Evolutionary conservation across 2,888 invertebrate genomes (phyloP).

Genomic region (Rotaria sp.): DNA sequence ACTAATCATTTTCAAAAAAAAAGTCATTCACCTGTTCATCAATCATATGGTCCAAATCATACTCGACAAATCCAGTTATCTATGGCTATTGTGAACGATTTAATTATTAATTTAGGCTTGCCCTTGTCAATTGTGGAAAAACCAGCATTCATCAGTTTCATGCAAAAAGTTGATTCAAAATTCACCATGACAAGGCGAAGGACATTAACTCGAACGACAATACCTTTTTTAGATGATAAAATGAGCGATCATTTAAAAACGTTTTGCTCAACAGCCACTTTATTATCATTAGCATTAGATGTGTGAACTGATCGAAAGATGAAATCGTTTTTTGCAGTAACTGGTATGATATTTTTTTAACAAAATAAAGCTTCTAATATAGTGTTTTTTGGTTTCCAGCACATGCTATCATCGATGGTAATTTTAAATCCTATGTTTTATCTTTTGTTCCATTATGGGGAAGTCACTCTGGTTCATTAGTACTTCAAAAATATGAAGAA

Average conservation of each 20-base stretch:
- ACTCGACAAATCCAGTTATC: background rate
- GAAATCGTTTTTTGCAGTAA: background rate
- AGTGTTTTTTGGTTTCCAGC: background rate
- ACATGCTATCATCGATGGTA: background rate
- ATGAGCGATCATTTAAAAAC: background rate
- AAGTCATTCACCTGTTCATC: too few relatives aligned
- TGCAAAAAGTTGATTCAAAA: background rate
- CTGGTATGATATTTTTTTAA: background rate
- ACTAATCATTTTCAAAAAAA: too few relatives aligned
- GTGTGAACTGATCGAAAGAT: background rate
- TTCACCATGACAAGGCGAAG: background rate
- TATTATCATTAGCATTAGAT: background rate
- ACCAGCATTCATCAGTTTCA: background rate
- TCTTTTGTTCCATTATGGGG: background rate
- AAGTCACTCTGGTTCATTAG: background rate
- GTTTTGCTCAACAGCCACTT: background rate
- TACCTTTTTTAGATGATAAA: background rate
- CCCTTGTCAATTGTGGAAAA: background rate
- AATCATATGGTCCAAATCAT: background rate
- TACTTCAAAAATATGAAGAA: background rate
- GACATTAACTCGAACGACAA: background rate
- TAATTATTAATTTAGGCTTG: background rate
- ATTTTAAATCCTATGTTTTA: background rate
- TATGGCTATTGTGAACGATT: background rate
- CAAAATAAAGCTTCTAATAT: background rate